Conservation (phyloP, 1,140 invertebrate species). For the Listronotus bonariensis region DNA sequence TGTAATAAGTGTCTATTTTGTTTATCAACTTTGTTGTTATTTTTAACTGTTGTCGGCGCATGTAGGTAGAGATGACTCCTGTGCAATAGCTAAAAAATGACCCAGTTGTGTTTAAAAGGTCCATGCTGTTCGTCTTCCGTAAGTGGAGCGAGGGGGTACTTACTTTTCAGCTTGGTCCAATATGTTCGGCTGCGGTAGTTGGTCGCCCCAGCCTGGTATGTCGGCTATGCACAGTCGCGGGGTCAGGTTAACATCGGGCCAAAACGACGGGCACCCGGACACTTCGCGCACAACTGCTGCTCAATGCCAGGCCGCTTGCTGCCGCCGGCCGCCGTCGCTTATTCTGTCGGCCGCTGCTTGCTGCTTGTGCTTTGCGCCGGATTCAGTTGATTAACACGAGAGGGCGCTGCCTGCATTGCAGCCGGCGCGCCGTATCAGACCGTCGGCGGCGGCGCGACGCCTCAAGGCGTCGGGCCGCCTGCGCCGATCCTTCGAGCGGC, state of each 20-base stretch:
- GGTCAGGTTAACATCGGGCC: conserved; percentile 38
- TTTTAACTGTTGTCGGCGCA: no score
- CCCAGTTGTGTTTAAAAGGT: background rate
- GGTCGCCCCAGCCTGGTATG: conserved; percentile 33
- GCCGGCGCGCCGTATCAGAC: conserved; percentile 17
- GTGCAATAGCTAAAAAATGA: conserved; percentile 1
- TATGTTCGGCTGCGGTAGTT: conserved; percentile 33
- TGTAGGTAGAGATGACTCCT: no score
- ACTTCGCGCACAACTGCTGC: conserved; percentile 35
- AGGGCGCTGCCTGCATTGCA: conserved; percentile 21
- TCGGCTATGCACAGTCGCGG: conserved; percentile 33
- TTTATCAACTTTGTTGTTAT: no score
- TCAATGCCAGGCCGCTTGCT: conserved; percentile 30
- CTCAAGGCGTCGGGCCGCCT: conserved; percentile 13
- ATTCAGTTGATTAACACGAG: background rate
- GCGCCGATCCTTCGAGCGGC: conserved; percentile 24
- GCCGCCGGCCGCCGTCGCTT: background rate
- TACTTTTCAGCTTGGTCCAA: conserved; percentile 37
- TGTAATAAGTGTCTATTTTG: background rate
- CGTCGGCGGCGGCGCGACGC: conserved; percentile 8
- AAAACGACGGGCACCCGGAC: conserved; percentile 23
- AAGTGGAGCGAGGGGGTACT: conserved; percentile 20
- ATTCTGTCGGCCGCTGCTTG: background rate
- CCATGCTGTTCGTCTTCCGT: background rate
- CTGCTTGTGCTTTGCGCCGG: conserved; percentile 11